Evolutionary conservation across 1,140 invertebrate genomes (phyloP).

Genomic region (Pseudomyrmex sp.): DNA sequence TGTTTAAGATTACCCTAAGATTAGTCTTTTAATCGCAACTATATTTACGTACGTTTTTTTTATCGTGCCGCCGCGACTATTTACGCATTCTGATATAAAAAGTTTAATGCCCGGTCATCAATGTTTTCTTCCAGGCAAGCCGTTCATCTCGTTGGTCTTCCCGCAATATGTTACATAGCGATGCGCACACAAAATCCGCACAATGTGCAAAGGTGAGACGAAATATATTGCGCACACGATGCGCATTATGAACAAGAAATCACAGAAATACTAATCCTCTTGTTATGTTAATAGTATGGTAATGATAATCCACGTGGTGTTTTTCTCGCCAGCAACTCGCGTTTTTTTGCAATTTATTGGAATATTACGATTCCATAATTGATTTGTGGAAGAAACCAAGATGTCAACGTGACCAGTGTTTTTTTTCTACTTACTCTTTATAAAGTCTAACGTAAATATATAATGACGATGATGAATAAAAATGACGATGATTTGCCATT

Average conservation of each 20-base stretch:
- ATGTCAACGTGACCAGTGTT: too few species aligned
- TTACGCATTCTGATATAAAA: neutral
- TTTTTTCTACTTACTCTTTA: neutral
- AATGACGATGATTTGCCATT: neutral
- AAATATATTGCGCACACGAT: neutral
- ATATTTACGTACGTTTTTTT: neutral
- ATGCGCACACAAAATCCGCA: slow-evolving; percentile 87
- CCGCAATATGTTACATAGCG: slow-evolving; percentile 90
- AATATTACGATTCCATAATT: too few species aligned
- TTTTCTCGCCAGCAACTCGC: neutral
- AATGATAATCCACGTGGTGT: neutral
- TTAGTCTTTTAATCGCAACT: too few species aligned
- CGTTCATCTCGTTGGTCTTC: slow-evolving; percentile 91
- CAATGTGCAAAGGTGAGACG: slow-evolving; percentile 88
- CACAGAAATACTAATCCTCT: neutral
- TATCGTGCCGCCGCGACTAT: slow-evolving; percentile 18
- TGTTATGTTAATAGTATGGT: neutral
- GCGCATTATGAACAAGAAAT: neutral
- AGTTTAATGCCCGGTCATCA: neutral
- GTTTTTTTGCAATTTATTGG: neutral
- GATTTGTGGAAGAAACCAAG: too few species aligned
- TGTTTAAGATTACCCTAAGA: too few species aligned
- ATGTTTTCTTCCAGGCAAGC: slow-evolving; percentile 87
- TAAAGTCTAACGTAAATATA: neutral
- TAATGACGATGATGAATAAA: neutral